Conservation (phyloP, 2,888 invertebrate genomes). For the Sinopyrophorus schimmeli region DNA sequence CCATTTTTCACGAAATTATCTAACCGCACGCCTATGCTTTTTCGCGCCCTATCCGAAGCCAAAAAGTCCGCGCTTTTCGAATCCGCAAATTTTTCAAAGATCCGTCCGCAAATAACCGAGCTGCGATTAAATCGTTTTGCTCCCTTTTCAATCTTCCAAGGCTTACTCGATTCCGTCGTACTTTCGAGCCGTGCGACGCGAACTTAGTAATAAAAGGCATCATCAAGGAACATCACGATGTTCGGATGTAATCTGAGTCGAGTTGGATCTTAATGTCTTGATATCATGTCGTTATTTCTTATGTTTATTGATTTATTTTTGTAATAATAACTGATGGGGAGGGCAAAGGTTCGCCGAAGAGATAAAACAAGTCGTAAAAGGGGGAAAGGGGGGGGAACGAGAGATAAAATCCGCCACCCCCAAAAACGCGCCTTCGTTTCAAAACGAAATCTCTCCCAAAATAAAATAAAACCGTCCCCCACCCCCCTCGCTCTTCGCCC, state of each 20-base stretch:
- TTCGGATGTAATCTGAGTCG: constrained; percentile 36
- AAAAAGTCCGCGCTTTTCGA: too few species aligned
- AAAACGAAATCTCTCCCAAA: too few species aligned
- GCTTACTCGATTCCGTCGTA: background rate
- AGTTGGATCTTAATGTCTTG: constrained; percentile 37
- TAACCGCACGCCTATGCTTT: too few species aligned
- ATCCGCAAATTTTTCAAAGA: too few species aligned
- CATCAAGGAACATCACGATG: constrained; percentile 31
- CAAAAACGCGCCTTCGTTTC: too few species aligned
- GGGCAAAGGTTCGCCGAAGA: constrained; percentile 18
- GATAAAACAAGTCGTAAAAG: constrained; percentile 22
- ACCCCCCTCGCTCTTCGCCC: too few species aligned
- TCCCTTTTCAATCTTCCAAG: constrained; percentile 24
- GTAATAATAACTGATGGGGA: constrained; percentile 31
- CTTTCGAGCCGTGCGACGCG: constrained; percentile 28
- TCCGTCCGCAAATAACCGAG: too few species aligned
- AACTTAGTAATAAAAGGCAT: constrained; percentile 30
- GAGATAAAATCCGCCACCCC: background rate
- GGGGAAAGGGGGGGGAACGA: background rate
- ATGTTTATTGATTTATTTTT: constrained; percentile 39
- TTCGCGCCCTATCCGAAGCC: too few species aligned
- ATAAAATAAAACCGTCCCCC: too few species aligned
- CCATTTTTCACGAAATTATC: too few species aligned
- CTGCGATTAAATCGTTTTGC: constrained; percentile 31
- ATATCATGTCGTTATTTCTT: constrained; percentile 35